Evolutionary conservation across 2,113 vertebrate genomes (phyloP).

Genomic region (Neotoma lepida): DNA sequence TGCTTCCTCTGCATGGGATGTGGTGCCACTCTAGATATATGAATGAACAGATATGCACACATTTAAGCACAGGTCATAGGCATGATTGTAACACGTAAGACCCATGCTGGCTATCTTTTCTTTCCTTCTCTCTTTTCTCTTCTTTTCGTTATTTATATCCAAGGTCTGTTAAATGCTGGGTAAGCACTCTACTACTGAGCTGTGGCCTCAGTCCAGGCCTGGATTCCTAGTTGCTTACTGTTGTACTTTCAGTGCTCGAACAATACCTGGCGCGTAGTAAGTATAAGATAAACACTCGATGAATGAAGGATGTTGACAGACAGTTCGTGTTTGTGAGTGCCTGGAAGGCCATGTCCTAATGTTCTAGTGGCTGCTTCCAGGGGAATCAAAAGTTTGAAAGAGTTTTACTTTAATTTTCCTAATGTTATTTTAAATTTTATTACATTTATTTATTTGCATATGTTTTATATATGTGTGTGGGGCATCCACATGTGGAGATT

Average conservation of each 20-base stretch:
- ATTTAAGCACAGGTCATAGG: not conserved
- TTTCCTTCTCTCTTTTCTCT: not conserved
- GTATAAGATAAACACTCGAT: not conserved
- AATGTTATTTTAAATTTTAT: not conserved
- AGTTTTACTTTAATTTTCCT: conserved; percentile 27
- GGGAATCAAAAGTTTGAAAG: not conserved
- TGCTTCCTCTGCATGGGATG: not conserved
- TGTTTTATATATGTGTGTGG: not conserved
- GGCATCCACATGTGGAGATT: not conserved
- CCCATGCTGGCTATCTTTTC: not conserved
- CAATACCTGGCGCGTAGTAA: not conserved
- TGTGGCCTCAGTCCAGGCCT: not conserved
- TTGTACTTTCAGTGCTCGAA: not conserved
- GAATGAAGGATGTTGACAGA: not conserved
- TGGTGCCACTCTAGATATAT: accelerated
- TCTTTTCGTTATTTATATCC: not conserved
- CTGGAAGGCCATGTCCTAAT: not conserved
- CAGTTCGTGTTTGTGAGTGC: not conserved
- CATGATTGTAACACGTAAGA: not conserved
- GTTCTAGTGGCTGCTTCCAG: not conserved
- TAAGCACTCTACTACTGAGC: too few relatives aligned
- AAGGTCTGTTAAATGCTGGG: not conserved
- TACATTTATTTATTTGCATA: not conserved
- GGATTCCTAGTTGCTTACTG: not conserved
- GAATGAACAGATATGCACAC: not conserved